Evolutionary conservation across 2,113 vertebrate genomes (phyloP).

Genomic region (Stictonetta naevosa): DNA sequence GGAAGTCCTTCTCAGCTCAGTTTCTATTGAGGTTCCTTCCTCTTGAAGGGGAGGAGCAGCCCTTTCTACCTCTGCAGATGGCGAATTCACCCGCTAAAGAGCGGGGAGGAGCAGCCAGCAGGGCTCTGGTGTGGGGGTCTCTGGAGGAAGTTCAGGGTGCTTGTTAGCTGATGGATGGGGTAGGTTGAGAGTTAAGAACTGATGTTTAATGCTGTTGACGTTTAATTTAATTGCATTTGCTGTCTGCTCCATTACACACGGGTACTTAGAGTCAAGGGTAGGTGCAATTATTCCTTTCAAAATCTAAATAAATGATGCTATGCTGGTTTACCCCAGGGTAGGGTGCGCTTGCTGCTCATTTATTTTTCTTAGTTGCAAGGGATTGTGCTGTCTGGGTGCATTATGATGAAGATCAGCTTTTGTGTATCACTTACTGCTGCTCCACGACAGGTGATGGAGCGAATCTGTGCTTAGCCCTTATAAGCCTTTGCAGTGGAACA

Average conservation of each 20-base stretch:
- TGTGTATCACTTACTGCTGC: neutral
- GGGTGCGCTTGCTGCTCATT: constrained; percentile 21
- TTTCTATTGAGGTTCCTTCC: neutral
- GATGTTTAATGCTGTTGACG: constrained; percentile 55
- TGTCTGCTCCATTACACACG: constrained; percentile 20
- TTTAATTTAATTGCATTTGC: constrained; percentile 51
- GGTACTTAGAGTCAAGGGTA: constrained; percentile 38
- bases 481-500: neutral
- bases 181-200: constrained; percentile 39
- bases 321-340: constrained; percentile 17
- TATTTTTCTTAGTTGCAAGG: constrained; percentile 31
- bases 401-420: constrained; percentile 18
- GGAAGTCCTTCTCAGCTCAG: neutral
- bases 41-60: neutral
- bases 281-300: constrained; percentile 63
- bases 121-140: neutral
- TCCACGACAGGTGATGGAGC: neutral
- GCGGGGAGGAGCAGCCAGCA: neutral
- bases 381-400: neutral
- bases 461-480: neutral
- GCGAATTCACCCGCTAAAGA: neutral
- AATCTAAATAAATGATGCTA: constrained; percentile 29
- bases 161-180: constrained; percentile 45
- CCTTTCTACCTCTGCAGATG: neutral
- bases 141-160: neutral